phyloP scores from a whole-genome alignment of 2,113 vertebrate genomes.

The Chionodraco myersi region DNA sequence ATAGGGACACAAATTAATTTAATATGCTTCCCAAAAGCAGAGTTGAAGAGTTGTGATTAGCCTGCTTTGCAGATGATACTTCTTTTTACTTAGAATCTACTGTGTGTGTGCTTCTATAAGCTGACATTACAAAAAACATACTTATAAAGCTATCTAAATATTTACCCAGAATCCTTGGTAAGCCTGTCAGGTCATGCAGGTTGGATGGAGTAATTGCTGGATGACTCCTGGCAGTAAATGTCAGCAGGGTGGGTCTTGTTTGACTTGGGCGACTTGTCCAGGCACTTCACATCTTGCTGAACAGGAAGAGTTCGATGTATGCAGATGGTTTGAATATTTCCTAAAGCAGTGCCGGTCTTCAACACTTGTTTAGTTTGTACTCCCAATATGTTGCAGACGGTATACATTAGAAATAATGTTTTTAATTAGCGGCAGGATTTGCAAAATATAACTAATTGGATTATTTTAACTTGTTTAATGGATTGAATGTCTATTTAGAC shows the following conservation, averaged over 20 bases:
- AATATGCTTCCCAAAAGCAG: background rate
- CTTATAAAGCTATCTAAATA: background rate
- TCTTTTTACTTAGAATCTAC: background rate
- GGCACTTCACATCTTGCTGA: slow-evolving; percentile 45
- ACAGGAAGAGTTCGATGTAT: slow-evolving; percentile 28
- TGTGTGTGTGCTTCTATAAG: too few species aligned
- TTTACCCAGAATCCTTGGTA: background rate
- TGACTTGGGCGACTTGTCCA: slow-evolving; percentile 31
- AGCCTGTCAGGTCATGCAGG: background rate
- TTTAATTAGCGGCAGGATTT: too few species aligned
- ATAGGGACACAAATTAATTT: background rate
- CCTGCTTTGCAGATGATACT: background rate
- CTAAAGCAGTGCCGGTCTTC: background rate
- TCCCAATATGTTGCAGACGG: background rate
- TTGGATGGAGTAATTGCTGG: background rate
- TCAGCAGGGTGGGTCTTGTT: slow-evolving; percentile 16
- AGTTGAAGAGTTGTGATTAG: background rate
- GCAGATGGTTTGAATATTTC: slow-evolving; percentile 1
- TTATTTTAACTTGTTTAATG: too few species aligned
- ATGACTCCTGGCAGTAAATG: background rate
- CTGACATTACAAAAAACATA: background rate
- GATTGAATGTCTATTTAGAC: too few species aligned
- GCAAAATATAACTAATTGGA: too few species aligned
- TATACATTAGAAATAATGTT: background rate
- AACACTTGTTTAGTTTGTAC: background rate